Evolutionary conservation across 2,113 vertebrate genomes (phyloP), one percentile per base, ranked within the genome.

Genomic region (Nematolebias whitei): DNA sequence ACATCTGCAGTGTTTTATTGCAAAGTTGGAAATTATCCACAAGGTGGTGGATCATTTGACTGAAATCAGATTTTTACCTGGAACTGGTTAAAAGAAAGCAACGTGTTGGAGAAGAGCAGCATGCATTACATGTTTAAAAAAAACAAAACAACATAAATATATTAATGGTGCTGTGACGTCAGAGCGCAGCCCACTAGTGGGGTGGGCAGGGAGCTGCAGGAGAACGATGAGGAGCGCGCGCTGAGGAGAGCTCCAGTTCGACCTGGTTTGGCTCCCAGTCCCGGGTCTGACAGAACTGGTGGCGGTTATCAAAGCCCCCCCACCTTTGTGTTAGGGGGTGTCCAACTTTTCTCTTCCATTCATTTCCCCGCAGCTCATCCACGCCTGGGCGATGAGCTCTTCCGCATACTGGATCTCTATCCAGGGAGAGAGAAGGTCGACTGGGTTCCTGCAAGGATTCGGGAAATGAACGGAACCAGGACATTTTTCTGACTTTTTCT

Each of bases 391-490:
- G 71, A 60, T 80, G 78, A 52, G 77, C 76, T 91, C 90, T 92
- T 92, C 89, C 91, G 90, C 89, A 82, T 89, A 79, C 80, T 87
- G 78, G 83, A 87, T 88, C 85, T 85, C 80, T 71, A 57, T 80
- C 85, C 79, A 10, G 32, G 9, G 32, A 35, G 79, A 79, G 57
- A 82, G 76, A 79, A 83, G 79, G 75, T 81, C 81, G 76, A 78
- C 76, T 12, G 63, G 7, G 77, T 78, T 56, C 52, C 72, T 68
- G 26, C 51, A 78, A 88, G 78, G 87, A 78, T 79, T 59, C 73
- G 78, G 77, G 70, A 79, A 68, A 81, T 58, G 74, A 81, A 45
- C 67, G 59, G 76, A 73, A 40, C 57, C 71, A 12, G 41, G 60
- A 3, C 5, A 5, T 35, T 32, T 53, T 7, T n/a, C n/a, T n/a